Conservation (phyloP, 2,888 invertebrate genomes). For the Sisyra terminalis region DNA sequence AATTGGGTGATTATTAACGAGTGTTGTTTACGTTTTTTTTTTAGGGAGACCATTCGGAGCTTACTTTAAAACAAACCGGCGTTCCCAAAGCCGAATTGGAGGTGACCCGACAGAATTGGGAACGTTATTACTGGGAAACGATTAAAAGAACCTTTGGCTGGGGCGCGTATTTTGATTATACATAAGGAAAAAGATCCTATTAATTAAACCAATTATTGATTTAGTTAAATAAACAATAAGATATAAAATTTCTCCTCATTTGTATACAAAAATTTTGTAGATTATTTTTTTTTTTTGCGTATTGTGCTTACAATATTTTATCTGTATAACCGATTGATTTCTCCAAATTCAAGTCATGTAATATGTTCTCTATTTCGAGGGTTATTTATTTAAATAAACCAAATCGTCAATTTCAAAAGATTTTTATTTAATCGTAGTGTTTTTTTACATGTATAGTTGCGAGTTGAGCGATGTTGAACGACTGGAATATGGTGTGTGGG, state of each 20-base stretch:
- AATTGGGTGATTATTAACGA: no score
- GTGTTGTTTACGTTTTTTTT: constrained; percentile 7
- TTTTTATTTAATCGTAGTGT: neutral
- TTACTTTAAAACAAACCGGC: constrained; percentile 64
- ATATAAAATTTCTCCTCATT: no score
- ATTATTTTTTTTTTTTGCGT: no score
- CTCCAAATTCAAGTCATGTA: no score
- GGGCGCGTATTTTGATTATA: constrained; percentile 42
- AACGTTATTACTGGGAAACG: constrained; percentile 85
- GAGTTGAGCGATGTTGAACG: neutral
- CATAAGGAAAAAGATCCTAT: neutral
- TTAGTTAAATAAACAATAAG: constrained; percentile 1
- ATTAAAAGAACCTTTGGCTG: constrained; percentile 89
- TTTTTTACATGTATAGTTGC: constrained; percentile 5
- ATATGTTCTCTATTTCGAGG: no score
- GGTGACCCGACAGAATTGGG: constrained; percentile 77
- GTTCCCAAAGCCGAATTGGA: constrained; percentile 70
- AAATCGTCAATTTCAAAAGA: no score
- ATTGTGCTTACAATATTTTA: constrained; percentile 1
- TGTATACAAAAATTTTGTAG: no score
- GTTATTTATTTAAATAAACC: no score
- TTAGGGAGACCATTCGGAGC: constrained; percentile 70
- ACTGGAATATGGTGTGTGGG: neutral
- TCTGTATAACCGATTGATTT: no score
- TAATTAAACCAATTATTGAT: neutral